Conservation (phyloP, 2,797 vertebrate species). For the Dromococcyx pavoninus region DNA sequence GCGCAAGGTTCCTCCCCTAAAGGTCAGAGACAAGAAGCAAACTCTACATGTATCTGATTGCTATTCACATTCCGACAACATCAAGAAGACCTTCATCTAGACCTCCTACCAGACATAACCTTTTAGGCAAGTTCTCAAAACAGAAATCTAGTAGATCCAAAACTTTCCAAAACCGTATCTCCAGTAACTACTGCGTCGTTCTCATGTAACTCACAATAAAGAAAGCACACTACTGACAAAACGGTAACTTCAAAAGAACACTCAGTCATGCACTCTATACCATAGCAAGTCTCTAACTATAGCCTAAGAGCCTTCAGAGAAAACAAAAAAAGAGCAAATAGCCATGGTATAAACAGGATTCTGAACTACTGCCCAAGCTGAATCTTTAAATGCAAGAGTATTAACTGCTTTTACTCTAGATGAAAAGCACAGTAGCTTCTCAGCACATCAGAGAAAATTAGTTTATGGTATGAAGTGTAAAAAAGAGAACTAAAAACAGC, state of each 20-base stretch:
- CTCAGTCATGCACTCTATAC: not conserved
- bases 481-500: not conserved
- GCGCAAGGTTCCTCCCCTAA: not conserved
- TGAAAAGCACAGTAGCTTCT: not conserved
- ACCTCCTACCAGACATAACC: not conserved
- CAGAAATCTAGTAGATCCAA: not conserved
- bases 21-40: not conserved
- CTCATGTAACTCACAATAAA: not conserved
- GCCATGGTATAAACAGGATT: rapidly evolving
- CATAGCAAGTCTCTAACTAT: not conserved
- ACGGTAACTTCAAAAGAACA: not conserved
- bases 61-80: not conserved
- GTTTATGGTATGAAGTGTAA: not conserved
- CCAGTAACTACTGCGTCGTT: not conserved
- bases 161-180: not conserved
- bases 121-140: not conserved
- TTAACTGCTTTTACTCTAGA: not conserved
- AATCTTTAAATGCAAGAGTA: not conserved
- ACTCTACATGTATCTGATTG: not conserved
- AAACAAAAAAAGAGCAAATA: not conserved
- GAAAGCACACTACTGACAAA: not conserved
- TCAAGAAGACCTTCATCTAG: not conserved
- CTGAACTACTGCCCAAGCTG: not conserved
- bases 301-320: not conserved
- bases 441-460: not conserved